phyloP scores from a whole-genome alignment of 2,113 vertebrate species.

The Hemiprocne comata region DNA sequence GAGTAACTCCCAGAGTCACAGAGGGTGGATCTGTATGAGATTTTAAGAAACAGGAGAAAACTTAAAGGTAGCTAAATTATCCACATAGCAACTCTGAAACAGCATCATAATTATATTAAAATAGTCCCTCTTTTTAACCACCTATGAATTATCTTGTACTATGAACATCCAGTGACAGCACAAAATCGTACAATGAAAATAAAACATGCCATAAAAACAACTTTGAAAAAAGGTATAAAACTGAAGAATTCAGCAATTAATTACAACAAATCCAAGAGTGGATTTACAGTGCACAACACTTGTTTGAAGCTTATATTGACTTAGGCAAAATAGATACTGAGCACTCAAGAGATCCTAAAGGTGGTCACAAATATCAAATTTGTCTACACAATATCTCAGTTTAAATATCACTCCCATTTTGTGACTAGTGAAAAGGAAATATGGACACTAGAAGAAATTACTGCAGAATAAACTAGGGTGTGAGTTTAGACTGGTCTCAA shows the following conservation, averaged over 20 bases:
- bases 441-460: not conserved
- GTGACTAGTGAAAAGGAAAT: not conserved
- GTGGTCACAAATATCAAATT: not conserved
- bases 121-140: not conserved
- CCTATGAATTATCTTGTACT: not conserved
- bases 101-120: not conserved
- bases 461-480: not conserved
- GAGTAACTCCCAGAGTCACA: not conserved
- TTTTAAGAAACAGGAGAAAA: not conserved
- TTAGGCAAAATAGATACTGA: not conserved
- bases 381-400: not conserved
- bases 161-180: not conserved
- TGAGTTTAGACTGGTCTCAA: not conserved
- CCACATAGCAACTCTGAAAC: not conserved
- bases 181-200: not conserved
- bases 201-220: not conserved
- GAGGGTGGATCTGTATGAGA: rapidly evolving
- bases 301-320: not conserved
- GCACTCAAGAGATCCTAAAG: not conserved
- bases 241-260: not conserved
- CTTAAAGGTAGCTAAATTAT: not conserved
- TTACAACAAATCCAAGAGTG: not conserved
- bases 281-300: not conserved
- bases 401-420: not conserved
- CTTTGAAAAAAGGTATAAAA: not conserved